Evolutionary conservation across 2,113 vertebrate species (phyloP), one percentile per base, ranked within the genome.

Genomic region (Gallinago undulata): DNA sequence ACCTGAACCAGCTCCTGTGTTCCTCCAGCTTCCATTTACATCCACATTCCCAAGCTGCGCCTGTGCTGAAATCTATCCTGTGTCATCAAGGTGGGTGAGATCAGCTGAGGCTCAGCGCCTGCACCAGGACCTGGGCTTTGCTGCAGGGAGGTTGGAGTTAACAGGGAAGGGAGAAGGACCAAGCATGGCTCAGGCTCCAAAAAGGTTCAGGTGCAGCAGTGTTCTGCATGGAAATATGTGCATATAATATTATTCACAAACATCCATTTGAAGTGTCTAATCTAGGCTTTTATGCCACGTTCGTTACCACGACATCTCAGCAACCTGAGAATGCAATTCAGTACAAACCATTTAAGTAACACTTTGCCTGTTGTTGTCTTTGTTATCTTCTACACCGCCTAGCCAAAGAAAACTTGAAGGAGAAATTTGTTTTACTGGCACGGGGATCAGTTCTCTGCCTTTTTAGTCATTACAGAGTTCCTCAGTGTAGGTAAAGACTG

Each of bases 11-110:
- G 41, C 18, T 68, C 62, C 22, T 19, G 10, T 22, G 28, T 18
- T 50, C 21, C 43, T 74, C 37, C 74, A 84, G 37, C 55, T 39
- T 27, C 13, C 39, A 5, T 30, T 66, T 33, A 55, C 72, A 59
- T 43, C n/a, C 60, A 19, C 0, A 0, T 27, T 30, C 55, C 35
- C 48, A 41, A 18, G 22, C n/a, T 53, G 25, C 0, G 3, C 45
- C 30, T 39, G 28, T 62, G 8, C 33, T n/a, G 14, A 69, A n/a
- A 22, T 30, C 22, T 28, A 5, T 41, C n/a, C 43, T 25, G 13
- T 19, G 15, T 21, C 50, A 9, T 4, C n/a, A 50, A 51, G 11
- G 10, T 5, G 8, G 23, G 10, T 30, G 37, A 37, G 30, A 53
- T 25, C 25, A 47, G 33, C 39, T 39, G 55, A 70, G 62, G 56